Evolutionary conservation across 2,888 invertebrate species (phyloP), one percentile per base, ranked within the genome.

Genomic region (Cotesia congregata): DNA sequence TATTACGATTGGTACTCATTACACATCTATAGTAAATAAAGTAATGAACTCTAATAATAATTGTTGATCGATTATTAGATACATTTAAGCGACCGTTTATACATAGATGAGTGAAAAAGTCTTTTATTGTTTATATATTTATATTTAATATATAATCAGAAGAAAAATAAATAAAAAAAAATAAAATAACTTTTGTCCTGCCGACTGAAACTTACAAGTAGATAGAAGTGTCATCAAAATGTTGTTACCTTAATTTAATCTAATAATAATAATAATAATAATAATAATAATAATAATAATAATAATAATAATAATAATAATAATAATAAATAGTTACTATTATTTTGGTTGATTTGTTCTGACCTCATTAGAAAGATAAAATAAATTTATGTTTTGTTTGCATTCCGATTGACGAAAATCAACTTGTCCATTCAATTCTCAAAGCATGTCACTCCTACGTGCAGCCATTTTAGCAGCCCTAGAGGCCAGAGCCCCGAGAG

Each of bases 401-500:
- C 50, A 50, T 12, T 62, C 17, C 20, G 15, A 17, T 62, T 62
- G 62, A 62, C 20, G 20, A 62, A 5, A 17, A 62, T 62, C 62
- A 62, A 62, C 62, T 62, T 50, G 50, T 50, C 50, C 59, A 78
- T 69, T 72, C 73, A 78, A 76, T 77, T 77, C 80, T 87, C 84
- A 88, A 76, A 86, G 86, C 61, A 85, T 85, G 80, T 87, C 88
- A 15, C 85, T 83, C 12, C 85, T 81, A 77, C 85, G 82, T 30
- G 88, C 85, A 30, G 87, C 87, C 86, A 88, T 88, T 80, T 90
- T 88, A 40, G 90, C 86, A 70, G 90, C 89, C 77, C 90, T 86
- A 15, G 89, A 85, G 6, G 90, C 90, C 62, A 90, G 84, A 59
- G 90, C 88, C 30, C 90, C 90, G 69, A 91, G 84, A 6, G 90